These are phyloP conservation scores for Brachirus orientalis DNA, from an alignment of 2,113 vertebrate species.

Conservation along the genomic window DNA sequence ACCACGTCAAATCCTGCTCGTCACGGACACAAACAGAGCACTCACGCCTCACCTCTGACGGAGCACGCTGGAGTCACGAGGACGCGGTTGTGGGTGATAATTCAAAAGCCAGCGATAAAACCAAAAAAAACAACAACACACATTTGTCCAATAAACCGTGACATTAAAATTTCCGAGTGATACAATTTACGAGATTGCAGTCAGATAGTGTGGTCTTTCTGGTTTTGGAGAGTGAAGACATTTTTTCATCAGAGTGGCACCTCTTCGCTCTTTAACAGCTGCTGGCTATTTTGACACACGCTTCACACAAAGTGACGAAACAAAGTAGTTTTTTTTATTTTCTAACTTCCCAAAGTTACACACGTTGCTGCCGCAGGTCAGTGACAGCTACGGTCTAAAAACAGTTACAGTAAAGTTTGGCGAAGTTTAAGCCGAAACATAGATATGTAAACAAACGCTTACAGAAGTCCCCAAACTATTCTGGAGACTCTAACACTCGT, in stretches of 20 bases:
- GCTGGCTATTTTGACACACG: background rate
- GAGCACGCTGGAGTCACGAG: conserved; percentile 27
- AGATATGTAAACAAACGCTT: too few species aligned
- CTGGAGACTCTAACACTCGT: too few species aligned
- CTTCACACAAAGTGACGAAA: too few species aligned
- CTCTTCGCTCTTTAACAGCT: background rate
- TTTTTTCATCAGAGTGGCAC: conserved; percentile 2
- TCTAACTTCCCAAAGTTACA: too few species aligned
- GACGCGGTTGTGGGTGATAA: background rate
- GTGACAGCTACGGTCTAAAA: too few species aligned
- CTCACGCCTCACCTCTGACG: background rate
- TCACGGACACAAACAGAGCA: background rate
- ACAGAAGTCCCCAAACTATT: too few species aligned
- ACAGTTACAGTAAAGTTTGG: too few species aligned
- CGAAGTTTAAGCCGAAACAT: too few species aligned
- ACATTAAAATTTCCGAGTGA: background rate
- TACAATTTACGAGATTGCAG: background rate
- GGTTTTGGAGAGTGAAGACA: background rate
- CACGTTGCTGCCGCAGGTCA: too few species aligned
- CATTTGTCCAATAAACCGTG: fast-evolving
- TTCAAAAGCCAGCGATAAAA: background rate
- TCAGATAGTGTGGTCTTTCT: background rate
- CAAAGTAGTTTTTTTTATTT: too few species aligned
- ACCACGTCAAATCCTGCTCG: background rate
- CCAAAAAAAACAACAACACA: background rate